phyloP scores from a whole-genome alignment of 2,113 vertebrate species.

The Megaceryle torquata region DNA sequence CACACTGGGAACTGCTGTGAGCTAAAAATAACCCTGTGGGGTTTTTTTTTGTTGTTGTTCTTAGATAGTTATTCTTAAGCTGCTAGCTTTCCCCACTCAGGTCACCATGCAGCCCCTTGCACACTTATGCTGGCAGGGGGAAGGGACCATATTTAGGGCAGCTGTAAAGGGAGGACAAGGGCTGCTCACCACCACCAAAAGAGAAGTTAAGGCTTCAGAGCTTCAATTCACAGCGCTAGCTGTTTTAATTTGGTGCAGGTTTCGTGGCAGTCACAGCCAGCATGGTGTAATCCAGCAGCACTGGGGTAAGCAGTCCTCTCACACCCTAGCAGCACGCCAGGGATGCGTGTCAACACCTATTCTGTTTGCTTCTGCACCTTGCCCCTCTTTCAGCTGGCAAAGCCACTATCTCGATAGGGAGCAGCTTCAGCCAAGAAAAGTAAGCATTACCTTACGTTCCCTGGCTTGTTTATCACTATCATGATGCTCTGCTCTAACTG shows the following conservation, averaged over 20 bases:
- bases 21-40: neutral
- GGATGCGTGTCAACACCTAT: neutral
- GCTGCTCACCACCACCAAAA: neutral
- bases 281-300: neutral
- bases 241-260: neutral
- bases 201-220: neutral
- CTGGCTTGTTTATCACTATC: neutral
- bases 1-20: neutral
- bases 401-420: neutral
- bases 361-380: neutral
- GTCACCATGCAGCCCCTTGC: rapidly evolving
- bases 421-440: constrained; percentile 40
- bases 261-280: neutral
- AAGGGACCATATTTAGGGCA: neutral
- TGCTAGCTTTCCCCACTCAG: neutral
- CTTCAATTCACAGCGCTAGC: neutral
- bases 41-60: neutral
- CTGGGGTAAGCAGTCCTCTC: neutral
- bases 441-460: neutral
- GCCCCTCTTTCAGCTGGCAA: neutral
- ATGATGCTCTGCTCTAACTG: neutral
- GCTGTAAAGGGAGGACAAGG: rapidly evolving
- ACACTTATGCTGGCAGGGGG: rapidly evolving
- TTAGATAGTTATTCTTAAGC: neutral
- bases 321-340: neutral